Percentiles rank a stretch among this genome's conserved stretches.
Evolutionary conservation across 2,888 invertebrate species (phyloP).

Genomic region (Xanthorhoe spadicearia): DNA sequence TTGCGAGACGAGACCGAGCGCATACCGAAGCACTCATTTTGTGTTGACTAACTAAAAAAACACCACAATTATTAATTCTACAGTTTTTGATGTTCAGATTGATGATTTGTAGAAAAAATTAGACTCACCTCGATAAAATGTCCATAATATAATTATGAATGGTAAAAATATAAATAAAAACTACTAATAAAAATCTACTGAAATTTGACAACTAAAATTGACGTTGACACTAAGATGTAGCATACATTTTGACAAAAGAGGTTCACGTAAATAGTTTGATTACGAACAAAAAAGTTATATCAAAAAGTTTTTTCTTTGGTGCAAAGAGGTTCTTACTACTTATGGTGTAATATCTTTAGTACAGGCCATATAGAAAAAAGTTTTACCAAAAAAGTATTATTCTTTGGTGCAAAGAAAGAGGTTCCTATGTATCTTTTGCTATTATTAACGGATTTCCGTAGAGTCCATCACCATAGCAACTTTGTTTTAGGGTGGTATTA

Average conservation of each 20-base stretch:
- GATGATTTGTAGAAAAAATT: not conserved
- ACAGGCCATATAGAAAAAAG: no score
- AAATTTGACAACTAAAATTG: constrained; percentile 17
- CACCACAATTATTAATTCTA: not conserved
- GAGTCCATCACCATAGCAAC: no score
- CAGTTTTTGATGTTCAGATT: not conserved
- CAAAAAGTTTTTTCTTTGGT: not conserved
- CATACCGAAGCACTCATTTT: constrained; percentile 26
- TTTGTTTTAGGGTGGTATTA: no score
- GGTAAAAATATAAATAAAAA: constrained; percentile 4
- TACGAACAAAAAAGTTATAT: not conserved
- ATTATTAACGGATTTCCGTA: no score
- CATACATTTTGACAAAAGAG: constrained; percentile 8
- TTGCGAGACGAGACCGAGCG: constrained; percentile 3
- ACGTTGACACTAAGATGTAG: not conserved
- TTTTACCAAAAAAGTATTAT: no score
- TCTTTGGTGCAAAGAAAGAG: no score
- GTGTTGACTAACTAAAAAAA: not conserved
- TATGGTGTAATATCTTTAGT: not conserved
- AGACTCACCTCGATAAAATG: not conserved
- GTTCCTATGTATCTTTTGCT: no score
- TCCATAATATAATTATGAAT: constrained; percentile 8
- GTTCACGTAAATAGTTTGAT: not conserved
- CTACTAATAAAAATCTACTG: constrained; percentile 9
- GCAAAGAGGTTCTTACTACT: not conserved